Conservation (phyloP, 2,113 vertebrate species). For the Papio anubis region DNA sequence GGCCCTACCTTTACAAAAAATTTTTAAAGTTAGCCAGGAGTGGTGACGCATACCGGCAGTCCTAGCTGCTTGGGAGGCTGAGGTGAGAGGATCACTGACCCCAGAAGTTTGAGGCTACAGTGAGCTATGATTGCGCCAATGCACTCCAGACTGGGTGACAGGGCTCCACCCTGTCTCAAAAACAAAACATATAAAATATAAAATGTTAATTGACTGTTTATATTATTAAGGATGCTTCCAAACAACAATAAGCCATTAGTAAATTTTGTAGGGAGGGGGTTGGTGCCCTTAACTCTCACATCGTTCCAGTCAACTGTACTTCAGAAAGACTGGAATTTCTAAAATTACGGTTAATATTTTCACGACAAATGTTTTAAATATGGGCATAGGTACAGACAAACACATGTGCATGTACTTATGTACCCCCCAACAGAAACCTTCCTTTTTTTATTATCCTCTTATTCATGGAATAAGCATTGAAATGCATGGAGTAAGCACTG, state of each 20-base stretch:
- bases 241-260: neutral
- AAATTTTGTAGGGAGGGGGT: neutral
- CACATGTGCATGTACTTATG: neutral
- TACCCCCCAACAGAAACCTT: neutral
- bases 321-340: neutral
- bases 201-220: neutral
- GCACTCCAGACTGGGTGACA: too few relatives aligned
- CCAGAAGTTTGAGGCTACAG: too few relatives aligned
- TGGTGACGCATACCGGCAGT: too few relatives aligned
- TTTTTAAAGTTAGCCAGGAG: too few relatives aligned
- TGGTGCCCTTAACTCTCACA: neutral
- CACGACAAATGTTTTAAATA: neutral
- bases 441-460: neutral
- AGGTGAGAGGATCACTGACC: too few relatives aligned
- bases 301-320: neutral
- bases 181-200: neutral
- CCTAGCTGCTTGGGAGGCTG: too few relatives aligned
- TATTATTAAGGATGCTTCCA: neutral
- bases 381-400: neutral
- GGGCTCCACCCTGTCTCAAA: too few relatives aligned
- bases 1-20: too few relatives aligned
- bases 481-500: too few relatives aligned
- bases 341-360: neutral
- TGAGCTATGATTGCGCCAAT: too few relatives aligned
- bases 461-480: neutral